Evolutionary conservation across 2,888 invertebrate species (phyloP).

Genomic region (Philereme transversata): DNA sequence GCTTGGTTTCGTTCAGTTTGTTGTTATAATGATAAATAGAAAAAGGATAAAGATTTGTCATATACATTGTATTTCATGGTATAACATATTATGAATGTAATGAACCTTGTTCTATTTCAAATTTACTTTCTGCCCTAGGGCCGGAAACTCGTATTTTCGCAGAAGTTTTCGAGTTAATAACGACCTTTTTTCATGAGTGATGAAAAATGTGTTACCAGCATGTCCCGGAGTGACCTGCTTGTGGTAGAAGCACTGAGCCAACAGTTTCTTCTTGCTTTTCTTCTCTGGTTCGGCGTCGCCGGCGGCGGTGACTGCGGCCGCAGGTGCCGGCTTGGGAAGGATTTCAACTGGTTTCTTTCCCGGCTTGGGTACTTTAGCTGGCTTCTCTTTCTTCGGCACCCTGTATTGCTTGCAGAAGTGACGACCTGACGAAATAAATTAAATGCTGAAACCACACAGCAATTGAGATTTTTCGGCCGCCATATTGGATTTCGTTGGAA

Average conservation of each 20-base stretch:
- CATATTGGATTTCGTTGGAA: not conserved
- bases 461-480: not conserved
- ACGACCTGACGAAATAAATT: slow-evolving; percentile 55
- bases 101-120: too few relatives aligned
- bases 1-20: too few relatives aligned
- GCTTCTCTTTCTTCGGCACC: slow-evolving; percentile 62
- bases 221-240: slow-evolving; percentile 70
- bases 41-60: too few relatives aligned
- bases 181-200: not conserved
- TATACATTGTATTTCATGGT: too few relatives aligned
- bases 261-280: slow-evolving; percentile 67
- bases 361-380: slow-evolving; percentile 7
- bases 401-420: slow-evolving; percentile 72
- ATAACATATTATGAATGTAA: too few relatives aligned
- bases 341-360: slow-evolving; percentile 31
- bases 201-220: slow-evolving; percentile 55
- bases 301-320: slow-evolving; percentile 41
- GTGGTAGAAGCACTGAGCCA: slow-evolving; percentile 74
- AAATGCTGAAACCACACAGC: too few relatives aligned
- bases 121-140: too few relatives aligned
- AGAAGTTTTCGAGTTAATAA: too few relatives aligned
- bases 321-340: slow-evolving; percentile 40
- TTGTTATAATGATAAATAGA: too few relatives aligned
- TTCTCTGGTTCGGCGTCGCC: slow-evolving; percentile 61
- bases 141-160: too few relatives aligned